A percentile compares a stretch with the other conserved stretches of the same genome.
These are phyloP conservation scores for Chelidonichthys spinosus DNA, from an alignment of 2,797 vertebrate genomes.

Conservation along the genomic window DNA sequence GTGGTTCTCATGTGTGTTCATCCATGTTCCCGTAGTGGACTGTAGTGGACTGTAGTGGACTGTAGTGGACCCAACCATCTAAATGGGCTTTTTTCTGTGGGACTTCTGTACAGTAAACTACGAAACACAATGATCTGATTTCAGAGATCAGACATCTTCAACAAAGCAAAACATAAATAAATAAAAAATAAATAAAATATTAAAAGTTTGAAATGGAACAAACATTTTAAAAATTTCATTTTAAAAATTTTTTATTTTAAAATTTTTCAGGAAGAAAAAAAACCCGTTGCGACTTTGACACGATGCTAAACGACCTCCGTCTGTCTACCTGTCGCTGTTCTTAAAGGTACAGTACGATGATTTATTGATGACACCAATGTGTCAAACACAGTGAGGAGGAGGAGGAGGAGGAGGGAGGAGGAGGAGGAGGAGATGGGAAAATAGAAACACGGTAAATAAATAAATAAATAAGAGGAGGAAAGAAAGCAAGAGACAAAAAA, in stretches of 20 bases:
- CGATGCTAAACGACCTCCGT: background rate
- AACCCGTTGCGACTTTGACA: constrained; percentile 11
- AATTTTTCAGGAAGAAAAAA: constrained; percentile 6
- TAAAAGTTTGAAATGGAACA: background rate
- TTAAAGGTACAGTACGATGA: constrained; percentile 45
- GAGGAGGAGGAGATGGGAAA: background rate
- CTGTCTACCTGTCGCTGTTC: background rate
- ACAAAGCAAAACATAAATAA: too few relatives aligned
- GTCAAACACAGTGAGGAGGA: constrained; percentile 49
- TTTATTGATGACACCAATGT: constrained; percentile 73
- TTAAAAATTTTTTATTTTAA: too few relatives aligned
- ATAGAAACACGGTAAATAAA: background rate
- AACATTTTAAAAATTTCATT: background rate
- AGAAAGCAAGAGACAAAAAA: constrained; percentile 16
- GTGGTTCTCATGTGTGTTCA: constrained; percentile 30
- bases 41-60: background rate
- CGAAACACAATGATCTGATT: too few relatives aligned
- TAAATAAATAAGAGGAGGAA: background rate
- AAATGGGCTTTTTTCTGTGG: background rate
- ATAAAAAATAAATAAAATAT: too few relatives aligned
- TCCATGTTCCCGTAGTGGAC: too few relatives aligned
- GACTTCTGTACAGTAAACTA: background rate
- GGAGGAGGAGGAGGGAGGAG: background rate
- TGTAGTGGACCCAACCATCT: background rate
- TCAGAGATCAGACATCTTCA: background rate